Percentiles rank a stretch among this genome's conserved stretches.
Evolutionary conservation across 2,797 vertebrate genomes (phyloP).

Genomic region (Denticeps clupeoides): DNA sequence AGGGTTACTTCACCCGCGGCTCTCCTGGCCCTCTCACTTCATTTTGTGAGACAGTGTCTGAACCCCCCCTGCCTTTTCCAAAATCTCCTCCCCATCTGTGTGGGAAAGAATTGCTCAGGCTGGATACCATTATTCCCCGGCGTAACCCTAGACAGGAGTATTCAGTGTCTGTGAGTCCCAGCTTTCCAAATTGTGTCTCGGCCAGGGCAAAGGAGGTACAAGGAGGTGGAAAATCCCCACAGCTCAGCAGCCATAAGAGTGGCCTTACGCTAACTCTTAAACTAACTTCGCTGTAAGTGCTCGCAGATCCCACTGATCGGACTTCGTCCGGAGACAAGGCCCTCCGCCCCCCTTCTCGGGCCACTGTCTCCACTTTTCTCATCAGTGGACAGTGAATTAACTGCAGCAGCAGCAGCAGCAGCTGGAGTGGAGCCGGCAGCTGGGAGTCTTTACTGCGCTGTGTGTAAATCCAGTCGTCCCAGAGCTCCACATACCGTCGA

Average conservation of each 20-base stretch:
- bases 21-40: constrained; percentile 53
- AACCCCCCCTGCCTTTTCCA: constrained; percentile 57
- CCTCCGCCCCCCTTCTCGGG: too few species aligned
- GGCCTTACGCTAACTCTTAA: constrained; percentile 43
- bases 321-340: not conserved
- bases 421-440: not conserved
- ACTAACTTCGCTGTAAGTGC: constrained; percentile 42
- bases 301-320: constrained; percentile 31
- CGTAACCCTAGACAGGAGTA: constrained; percentile 65
- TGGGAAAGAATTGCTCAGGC: constrained; percentile 67
- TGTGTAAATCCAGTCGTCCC: constrained; percentile 7
- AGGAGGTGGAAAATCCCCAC: constrained; percentile 56
- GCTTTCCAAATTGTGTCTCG: constrained; percentile 56
- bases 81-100: constrained; percentile 54
- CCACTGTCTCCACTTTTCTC: constrained; percentile 4
- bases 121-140: constrained; percentile 65
- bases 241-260: constrained; percentile 38
- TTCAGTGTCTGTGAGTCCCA: constrained; percentile 57
- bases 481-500: constrained; percentile 6
- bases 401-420: constrained; percentile 4
- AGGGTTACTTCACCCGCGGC: constrained; percentile 52
- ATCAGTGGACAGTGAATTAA: constrained; percentile 11
- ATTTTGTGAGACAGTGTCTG: constrained; percentile 64
- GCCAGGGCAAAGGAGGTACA: constrained; percentile 33
- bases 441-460: constrained; percentile 6